Base-by-base conservation (phyloP, 37 sponge, comb jelly and placozoan genomes). In the Axinella damicornis region DNA sequence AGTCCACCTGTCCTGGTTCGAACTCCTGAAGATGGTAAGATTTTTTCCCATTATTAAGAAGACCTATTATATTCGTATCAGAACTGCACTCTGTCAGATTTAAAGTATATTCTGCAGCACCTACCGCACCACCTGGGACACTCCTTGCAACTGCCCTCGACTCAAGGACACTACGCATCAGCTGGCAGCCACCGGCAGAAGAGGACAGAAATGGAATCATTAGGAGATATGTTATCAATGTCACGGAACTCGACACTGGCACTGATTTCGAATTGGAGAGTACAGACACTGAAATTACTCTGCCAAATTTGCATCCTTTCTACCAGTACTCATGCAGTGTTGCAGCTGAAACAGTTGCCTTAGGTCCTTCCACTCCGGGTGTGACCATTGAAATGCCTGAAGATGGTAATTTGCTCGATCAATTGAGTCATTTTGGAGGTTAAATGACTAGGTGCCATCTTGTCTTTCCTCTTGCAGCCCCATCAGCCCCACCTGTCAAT, bases 191-290 rank as follows among this genome's bases (percentile, higher is more conserved):
- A 24, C 79, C 80, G 9, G n/a, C 73, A 32, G 20, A 28, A 0
- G 37, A 31, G 20, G 34, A 71, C 28, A n/a, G 65, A 37, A 86
- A 86, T 62, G 87, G 87, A 30, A 53, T 86, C 36, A 52, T 86
- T 21, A 28, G 71, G 28, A 72, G 73, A 19, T 86, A 73, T 36
- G 33, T 33, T 33, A 63, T 77, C 14, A 77, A 33, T 41, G 20
- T 28, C 28, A 38, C 64, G 61, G 46, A 59, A 33, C 38, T 77
- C 0, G 64, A 77, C 15, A 61, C 39, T 20, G 36, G 21, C 78
- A 77, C 22, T 30, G 46, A 46, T 4, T 46, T 12, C 46, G 6
- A 46, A 46, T 46, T 46, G 9, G 46, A 46, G 46, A 46, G 9
- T 46, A 9, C 46, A 46, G 9, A 9, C 25, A 62, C 78, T n/a